Conservation (phyloP, 2,888 invertebrate genomes). For the Prosapia bicincta region DNA sequence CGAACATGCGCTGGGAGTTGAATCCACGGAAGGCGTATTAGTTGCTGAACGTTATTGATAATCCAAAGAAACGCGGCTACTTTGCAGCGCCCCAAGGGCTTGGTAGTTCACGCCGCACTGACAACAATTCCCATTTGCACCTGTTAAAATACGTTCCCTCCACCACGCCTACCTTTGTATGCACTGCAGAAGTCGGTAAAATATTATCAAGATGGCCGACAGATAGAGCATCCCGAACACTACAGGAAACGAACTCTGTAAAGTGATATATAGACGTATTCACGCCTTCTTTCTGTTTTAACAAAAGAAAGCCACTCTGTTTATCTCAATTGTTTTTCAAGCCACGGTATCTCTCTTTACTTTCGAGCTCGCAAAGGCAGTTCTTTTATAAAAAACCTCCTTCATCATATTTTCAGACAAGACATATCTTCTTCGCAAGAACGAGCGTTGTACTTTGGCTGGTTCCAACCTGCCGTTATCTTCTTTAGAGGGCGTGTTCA, state of each 20-base stretch:
- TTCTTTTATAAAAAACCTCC: neutral
- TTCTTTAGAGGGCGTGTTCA: neutral
- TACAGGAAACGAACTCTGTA: slow-evolving; percentile 11
- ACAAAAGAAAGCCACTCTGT: neutral
- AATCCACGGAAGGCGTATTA: neutral
- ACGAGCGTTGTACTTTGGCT: neutral
- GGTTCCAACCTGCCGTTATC: neutral
- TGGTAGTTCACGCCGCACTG: slow-evolving; percentile 23
- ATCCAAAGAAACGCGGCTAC: neutral
- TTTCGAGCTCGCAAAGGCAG: neutral
- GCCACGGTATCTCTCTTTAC: neutral
- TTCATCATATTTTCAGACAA: neutral
- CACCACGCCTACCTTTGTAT: slow-evolving; percentile 24
- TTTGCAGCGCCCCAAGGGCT: slow-evolving; percentile 8
- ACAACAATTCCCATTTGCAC: slow-evolving; percentile 19
- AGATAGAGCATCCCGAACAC: slow-evolving; percentile 7
- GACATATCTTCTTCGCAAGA: neutral
- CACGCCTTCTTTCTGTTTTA: slow-evolving; percentile 14
- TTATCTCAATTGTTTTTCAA: neutral
- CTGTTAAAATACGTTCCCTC: slow-evolving; percentile 21
- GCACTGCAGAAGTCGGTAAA: slow-evolving; percentile 13
- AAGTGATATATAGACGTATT: slow-evolving; percentile 22
- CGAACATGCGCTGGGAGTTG: too few species aligned
- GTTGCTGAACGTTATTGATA: neutral
- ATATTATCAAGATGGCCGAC: slow-evolving; percentile 22